Evolutionary conservation across 2,113 vertebrate genomes (phyloP), one percentile per base, ranked within the genome.

Genomic region (Cnemophilus loriae): DNA sequence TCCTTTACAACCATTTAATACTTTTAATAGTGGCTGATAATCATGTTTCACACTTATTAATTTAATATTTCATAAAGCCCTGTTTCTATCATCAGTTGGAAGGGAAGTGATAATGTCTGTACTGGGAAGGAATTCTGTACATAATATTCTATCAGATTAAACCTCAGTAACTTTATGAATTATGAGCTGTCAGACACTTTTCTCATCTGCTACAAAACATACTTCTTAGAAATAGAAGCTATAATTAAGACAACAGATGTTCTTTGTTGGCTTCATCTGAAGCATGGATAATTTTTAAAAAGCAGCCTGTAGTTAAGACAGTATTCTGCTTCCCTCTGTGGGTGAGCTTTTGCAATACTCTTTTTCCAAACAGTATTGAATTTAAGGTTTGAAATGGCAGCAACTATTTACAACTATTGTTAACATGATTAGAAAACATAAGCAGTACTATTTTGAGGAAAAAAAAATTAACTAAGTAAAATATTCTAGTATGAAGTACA

Each of bases 161-260:
- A 96, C 89, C 92, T 97, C 95, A 87, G 96, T 97, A 96, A 98
- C 92, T 96, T 95, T 75, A 96, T 98, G 97, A 98, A 98, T 98
- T 98, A 98, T 96, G 97, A 98, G 86, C 97, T 98, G 98, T 97
- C 97, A 97, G 91, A 95, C 92, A 95, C 94, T 98, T 97, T 95
- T 95, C 97, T 98, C 97, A 98, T 98, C 95, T 96, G 96, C 97
- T 97, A 97, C 95, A 98, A 97, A 98, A 97, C 97, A 97, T 92
- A 97, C 95, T 98, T 98, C 98, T 98, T 98, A 98, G 98, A 98
- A 98, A 98, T 74, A 76, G 95, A 90, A 93, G 91, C 97, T 98
- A 98, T 98, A 98, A 98, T 98, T 98, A 98, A 98, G 96, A 96
- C 95, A 98, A 98, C 98, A 98, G 98, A 98, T 98, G 98, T 97